phyloP scores from a whole-genome alignment of 2,888 invertebrate genomes.

The Tenthredo scrophulariae region DNA sequence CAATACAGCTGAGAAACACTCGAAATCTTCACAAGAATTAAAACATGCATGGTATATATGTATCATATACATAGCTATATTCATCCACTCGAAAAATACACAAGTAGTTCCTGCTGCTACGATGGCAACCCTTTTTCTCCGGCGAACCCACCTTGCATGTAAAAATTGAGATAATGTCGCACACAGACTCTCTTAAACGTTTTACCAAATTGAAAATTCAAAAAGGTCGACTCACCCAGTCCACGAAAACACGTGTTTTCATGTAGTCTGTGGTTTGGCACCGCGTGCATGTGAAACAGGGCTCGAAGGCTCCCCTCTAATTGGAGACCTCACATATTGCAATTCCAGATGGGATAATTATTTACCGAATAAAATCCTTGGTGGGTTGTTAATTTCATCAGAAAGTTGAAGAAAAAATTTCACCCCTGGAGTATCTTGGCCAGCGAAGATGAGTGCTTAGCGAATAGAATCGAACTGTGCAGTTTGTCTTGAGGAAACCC shows the following conservation, averaged over 20 bases:
- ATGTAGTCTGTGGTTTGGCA: background rate
- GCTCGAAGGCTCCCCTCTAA: background rate
- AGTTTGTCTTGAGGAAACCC: background rate
- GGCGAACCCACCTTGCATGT: background rate
- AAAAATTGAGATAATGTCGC: background rate
- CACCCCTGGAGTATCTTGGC: background rate
- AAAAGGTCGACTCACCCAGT: background rate
- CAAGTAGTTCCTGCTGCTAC: background rate
- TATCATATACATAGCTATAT: background rate
- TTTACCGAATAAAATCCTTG: background rate
- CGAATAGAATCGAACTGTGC: background rate
- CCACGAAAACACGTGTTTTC: background rate
- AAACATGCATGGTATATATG: background rate
- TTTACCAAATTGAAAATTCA: conserved; percentile 4
- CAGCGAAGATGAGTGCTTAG: background rate
- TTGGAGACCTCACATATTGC: background rate
- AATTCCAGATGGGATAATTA: background rate
- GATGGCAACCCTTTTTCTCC: background rate
- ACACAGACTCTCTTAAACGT: background rate
- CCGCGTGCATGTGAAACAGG: background rate
- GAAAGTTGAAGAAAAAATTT: background rate
- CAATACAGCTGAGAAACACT: conserved; percentile 19
- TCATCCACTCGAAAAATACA: background rate
- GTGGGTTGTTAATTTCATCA: background rate
- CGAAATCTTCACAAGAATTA: conserved; percentile 12